phyloP scores from a whole-genome alignment of 2,113 vertebrate species.

The Cyrtonyx montezumae region DNA sequence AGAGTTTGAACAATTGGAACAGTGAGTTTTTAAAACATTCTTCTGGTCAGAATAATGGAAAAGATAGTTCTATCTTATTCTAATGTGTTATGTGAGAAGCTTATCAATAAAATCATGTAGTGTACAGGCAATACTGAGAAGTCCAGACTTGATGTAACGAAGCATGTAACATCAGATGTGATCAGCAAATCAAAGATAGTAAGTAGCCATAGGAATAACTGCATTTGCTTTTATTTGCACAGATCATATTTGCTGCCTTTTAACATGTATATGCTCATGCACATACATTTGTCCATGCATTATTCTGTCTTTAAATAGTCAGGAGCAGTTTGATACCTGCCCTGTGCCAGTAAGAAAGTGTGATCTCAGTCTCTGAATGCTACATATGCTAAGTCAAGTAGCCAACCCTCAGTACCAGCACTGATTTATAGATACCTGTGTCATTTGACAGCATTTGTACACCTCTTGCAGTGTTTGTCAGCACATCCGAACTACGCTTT shows the following conservation, averaged over 20 bases:
- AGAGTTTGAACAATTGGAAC: background rate
- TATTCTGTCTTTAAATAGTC: background rate
- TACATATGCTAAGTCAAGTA: background rate
- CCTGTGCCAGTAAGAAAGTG: background rate
- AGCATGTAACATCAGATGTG: background rate
- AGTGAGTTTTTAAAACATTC: background rate
- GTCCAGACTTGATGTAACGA: background rate
- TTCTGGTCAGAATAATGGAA: background rate
- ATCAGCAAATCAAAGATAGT: background rate
- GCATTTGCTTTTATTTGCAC: background rate
- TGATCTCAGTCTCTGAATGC: background rate
- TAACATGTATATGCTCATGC: background rate
- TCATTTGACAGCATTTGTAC: slow-evolving; percentile 9
- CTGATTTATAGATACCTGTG: background rate
- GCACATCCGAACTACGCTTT: background rate
- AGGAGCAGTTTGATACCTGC: background rate
- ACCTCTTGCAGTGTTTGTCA: background rate
- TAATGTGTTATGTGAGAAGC: background rate
- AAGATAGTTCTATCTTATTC: background rate
- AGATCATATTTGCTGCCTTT: background rate
- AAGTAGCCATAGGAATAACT: background rate
- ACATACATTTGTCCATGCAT: background rate
- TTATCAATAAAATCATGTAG: background rate
- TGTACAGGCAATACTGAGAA: background rate
- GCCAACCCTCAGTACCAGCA: background rate